A percentile compares a stretch with the other conserved stretches of the same genome.
Conservation (phyloP, 2,113 vertebrate genomes). For the Scomber scombrus region DNA sequence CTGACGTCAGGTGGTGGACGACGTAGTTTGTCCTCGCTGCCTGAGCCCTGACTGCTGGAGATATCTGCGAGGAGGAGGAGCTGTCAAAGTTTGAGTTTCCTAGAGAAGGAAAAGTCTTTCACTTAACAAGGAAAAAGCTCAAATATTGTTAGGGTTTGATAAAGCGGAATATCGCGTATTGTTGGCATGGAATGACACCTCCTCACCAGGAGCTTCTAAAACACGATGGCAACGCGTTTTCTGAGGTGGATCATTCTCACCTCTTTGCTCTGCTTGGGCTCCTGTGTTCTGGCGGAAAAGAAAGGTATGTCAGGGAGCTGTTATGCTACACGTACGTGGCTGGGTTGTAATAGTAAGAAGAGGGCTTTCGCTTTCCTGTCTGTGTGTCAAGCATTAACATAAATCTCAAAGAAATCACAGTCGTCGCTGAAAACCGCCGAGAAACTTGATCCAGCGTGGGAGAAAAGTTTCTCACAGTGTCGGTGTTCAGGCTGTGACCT, state of each 20-base stretch:
- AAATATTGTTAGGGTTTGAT: neutral
- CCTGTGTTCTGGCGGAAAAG: constrained; percentile 74
- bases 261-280: constrained; percentile 68
- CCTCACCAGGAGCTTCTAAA: constrained; percentile 29
- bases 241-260: constrained; percentile 73
- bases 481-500: constrained; percentile 25
- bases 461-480: constrained; percentile 65
- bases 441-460: constrained; percentile 60
- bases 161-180: constrained; percentile 44
- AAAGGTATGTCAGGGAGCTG: constrained; percentile 79
- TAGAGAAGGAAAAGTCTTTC: constrained; percentile 38
- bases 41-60: constrained; percentile 42
- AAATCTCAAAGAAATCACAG: constrained; percentile 40
- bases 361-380: constrained; percentile 20
- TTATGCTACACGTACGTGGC: constrained; percentile 23
- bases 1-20: constrained; percentile 75
- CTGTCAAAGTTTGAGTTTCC: constrained; percentile 82
- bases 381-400: neutral
- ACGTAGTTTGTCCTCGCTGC: constrained; percentile 40
- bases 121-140: neutral
- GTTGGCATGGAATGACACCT: constrained; percentile 70
- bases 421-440: constrained; percentile 22
- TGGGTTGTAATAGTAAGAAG: neutral
- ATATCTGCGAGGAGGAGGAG: constrained; percentile 77
- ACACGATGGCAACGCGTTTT: constrained; percentile 76